These are phyloP conservation scores for Eupithecia subfuscata DNA, from an alignment of 2,888 invertebrate genomes.

Conservation along the genomic window DNA sequence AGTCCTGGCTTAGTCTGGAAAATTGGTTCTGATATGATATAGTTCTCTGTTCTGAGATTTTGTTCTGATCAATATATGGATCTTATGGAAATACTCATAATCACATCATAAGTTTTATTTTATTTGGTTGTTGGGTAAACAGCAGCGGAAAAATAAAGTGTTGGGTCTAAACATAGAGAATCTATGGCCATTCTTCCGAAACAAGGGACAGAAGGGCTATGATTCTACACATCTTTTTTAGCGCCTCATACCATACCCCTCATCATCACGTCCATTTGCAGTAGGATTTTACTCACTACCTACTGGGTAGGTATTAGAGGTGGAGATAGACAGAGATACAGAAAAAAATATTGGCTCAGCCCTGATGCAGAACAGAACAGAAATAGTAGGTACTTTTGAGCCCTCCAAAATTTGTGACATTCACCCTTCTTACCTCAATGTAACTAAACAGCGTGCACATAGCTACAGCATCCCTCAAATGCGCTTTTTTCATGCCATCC, in stretches of 20 bases:
- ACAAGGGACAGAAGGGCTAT: neutral
- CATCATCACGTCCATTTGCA: neutral
- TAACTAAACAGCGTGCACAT: conserved; percentile 92
- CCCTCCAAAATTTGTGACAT: neutral
- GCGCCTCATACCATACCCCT: neutral
- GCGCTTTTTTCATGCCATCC: conserved; percentile 92
- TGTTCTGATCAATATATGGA: neutral
- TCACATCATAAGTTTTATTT: no score
- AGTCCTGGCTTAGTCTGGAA: conserved; percentile 76
- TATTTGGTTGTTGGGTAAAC: no score
- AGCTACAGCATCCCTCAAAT: conserved; percentile 94
- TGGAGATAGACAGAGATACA: no score
- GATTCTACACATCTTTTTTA: neutral
- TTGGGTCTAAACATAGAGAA: neutral
- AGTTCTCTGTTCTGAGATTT: neutral
- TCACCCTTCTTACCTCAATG: conserved; percentile 55
- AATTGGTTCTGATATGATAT: neutral
- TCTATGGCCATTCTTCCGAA: neutral
- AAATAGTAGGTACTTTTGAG: no score
- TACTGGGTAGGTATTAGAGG: no score
- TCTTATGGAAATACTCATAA: neutral
- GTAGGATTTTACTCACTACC: neutral
- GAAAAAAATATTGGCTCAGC: no score
- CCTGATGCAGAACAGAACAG: no score
- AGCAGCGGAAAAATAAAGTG: neutral